phyloP scores from a whole-genome alignment of 2,888 invertebrate species.

The Agonopterix subpropinquella region DNA sequence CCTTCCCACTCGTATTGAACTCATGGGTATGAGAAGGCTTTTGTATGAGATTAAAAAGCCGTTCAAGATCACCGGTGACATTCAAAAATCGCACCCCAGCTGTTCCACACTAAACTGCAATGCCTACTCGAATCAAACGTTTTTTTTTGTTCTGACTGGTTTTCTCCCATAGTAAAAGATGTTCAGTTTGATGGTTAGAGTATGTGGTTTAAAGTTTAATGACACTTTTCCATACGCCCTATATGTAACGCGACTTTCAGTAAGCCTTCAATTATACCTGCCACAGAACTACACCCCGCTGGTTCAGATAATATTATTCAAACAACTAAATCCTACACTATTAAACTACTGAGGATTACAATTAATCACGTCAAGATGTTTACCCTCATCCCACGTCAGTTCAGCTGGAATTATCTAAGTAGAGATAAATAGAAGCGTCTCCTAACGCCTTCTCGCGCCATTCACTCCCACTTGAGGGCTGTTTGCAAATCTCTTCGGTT shows the following conservation, averaged over 20 bases:
- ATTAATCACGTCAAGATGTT: constrained; percentile 71
- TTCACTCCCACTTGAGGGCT: constrained; percentile 35
- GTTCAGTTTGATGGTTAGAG: too few species aligned
- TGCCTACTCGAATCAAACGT: not conserved
- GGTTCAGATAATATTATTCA: constrained; percentile 50
- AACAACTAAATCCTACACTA: constrained; percentile 62
- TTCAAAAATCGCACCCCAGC: too few species aligned
- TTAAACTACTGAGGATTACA: constrained; percentile 67
- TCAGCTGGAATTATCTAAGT: constrained; percentile 60
- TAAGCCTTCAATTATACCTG: too few species aligned
- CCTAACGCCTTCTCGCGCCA: constrained; percentile 31
- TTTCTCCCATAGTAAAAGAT: too few species aligned
- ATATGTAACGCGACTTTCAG: too few species aligned
- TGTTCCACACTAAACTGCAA: not conserved
- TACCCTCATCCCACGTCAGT: constrained; percentile 67
- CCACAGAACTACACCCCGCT: constrained; percentile 11
- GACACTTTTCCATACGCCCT: too few species aligned
- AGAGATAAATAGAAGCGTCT: constrained; percentile 57
- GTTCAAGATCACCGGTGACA: too few species aligned
- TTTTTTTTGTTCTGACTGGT: not conserved
- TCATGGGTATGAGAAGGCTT: too few species aligned
- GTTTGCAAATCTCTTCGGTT: constrained; percentile 42
- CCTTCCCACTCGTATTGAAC: too few species aligned
- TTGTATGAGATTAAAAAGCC: too few species aligned
- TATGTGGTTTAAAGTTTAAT: too few species aligned